These are phyloP conservation scores for Characodon lateralis DNA, from an alignment of 2,797 vertebrate species.

Conservation along the genomic window DNA sequence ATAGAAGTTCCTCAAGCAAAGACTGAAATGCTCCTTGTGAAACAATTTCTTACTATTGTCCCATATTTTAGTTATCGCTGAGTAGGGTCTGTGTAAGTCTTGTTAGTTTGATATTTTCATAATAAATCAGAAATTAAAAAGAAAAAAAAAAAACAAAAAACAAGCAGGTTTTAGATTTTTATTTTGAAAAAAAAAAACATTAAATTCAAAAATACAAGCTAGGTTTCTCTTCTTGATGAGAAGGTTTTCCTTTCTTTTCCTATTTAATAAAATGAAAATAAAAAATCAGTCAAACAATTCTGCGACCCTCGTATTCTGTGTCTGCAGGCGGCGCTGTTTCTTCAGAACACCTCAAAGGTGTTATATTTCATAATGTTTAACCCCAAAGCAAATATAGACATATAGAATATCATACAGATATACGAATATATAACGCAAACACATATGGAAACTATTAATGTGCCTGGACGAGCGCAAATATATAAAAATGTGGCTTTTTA, in stretches of 20 bases:
- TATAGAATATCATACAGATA: not conserved
- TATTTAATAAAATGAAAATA: not conserved
- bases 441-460: not conserved
- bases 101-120: not conserved
- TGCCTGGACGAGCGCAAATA: not conserved
- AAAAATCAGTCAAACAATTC: not conserved
- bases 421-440: not conserved
- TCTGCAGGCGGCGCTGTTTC: slow-evolving; percentile 1
- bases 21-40: not conserved
- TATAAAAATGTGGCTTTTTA: not conserved
- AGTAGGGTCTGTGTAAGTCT: not conserved
- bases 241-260: not conserved
- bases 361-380: not conserved
- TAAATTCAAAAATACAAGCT: not conserved
- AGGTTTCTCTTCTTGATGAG: not conserved
- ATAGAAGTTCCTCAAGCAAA: too few species aligned
- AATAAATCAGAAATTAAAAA: not conserved
- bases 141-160: not conserved
- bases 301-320: not conserved
- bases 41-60: not conserved
- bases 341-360: not conserved
- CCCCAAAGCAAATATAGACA: too few species aligned
- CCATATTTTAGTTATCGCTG: not conserved
- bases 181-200: not conserved
- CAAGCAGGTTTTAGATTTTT: not conserved